Conservation (phyloP, 2,113 vertebrate species). For the Ictalurus punctatus region DNA sequence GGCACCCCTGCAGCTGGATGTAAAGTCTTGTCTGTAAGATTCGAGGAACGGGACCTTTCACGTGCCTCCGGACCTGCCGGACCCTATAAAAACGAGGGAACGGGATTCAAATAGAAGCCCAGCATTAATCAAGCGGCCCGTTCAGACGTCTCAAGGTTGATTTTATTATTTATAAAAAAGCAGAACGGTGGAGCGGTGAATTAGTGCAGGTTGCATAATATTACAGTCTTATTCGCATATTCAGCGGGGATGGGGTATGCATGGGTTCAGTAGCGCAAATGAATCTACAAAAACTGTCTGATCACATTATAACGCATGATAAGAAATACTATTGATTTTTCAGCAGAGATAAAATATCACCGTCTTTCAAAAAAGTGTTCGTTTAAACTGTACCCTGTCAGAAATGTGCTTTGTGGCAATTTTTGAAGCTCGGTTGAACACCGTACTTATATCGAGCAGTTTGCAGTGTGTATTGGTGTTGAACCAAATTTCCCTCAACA, state of each 20-base stretch:
- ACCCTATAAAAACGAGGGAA: neutral
- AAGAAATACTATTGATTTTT: neutral
- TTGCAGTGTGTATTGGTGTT: neutral
- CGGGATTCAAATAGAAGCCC: conserved; percentile 32
- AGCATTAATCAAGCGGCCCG: conserved; percentile 40
- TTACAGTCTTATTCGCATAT: conserved; percentile 24
- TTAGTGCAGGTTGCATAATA: conserved; percentile 32
- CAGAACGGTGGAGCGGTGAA: conserved; percentile 12
- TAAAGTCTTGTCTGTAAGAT: too few species aligned
- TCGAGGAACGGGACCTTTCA: too few species aligned
- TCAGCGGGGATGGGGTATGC: neutral
- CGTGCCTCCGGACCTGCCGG: too few species aligned
- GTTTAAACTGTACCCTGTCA: neutral
- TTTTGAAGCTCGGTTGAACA: neutral
- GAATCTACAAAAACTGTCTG: neutral
- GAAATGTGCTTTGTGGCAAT: neutral
- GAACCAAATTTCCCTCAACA: neutral
- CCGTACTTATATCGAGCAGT: neutral
- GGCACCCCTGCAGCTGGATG: too few species aligned
- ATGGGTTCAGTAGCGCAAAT: neutral
- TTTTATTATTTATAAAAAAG: neutral
- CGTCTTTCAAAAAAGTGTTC: neutral
- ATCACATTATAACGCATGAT: neutral
- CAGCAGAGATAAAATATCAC: neutral
- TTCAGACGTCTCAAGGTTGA: conserved; percentile 52